Evolutionary conservation across 2,797 vertebrate genomes (phyloP).

Genomic region (Ctenosaura bakeri): DNA sequence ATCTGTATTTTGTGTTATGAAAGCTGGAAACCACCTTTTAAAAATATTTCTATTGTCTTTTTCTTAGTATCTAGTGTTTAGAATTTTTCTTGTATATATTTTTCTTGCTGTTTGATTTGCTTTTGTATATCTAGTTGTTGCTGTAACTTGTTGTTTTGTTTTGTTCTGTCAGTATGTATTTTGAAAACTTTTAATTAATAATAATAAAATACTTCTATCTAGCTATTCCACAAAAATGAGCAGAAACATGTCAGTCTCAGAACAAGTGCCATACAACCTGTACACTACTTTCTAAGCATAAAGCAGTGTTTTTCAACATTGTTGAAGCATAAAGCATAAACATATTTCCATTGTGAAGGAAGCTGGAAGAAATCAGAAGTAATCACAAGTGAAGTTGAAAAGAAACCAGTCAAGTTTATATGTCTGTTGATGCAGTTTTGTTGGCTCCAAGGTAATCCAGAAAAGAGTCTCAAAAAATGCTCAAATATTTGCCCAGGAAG

Average conservation of each 20-base stretch:
- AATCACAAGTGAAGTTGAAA: not conserved
- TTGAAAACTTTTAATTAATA: too few species aligned
- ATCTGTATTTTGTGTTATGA: too few species aligned
- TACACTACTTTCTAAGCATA: not conserved
- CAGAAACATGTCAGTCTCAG: not conserved
- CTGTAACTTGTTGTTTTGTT: too few species aligned
- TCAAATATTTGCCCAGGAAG: too few species aligned
- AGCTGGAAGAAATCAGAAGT: not conserved
- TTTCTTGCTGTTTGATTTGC: too few species aligned
- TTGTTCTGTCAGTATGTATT: too few species aligned
- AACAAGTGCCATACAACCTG: not conserved
- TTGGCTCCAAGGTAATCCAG: not conserved
- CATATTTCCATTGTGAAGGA: not conserved
- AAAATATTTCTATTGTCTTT: too few species aligned
- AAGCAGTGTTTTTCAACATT: not conserved
- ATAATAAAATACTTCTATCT: not conserved
- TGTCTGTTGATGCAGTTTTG: not conserved
- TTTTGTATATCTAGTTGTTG: too few species aligned
- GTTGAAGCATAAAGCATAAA: not conserved
- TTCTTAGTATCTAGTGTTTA: too few species aligned
- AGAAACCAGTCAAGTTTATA: not conserved
- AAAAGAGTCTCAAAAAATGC: not conserved
- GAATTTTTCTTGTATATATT: too few species aligned
- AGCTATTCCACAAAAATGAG: not conserved
- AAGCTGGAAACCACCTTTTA: too few species aligned